A percentile compares a stretch with the other conserved stretches of the same genome.
These are phyloP conservation scores for Premnoplex brunnescens DNA, from an alignment of 2,797 vertebrate genomes.

Conservation along the genomic window DNA sequence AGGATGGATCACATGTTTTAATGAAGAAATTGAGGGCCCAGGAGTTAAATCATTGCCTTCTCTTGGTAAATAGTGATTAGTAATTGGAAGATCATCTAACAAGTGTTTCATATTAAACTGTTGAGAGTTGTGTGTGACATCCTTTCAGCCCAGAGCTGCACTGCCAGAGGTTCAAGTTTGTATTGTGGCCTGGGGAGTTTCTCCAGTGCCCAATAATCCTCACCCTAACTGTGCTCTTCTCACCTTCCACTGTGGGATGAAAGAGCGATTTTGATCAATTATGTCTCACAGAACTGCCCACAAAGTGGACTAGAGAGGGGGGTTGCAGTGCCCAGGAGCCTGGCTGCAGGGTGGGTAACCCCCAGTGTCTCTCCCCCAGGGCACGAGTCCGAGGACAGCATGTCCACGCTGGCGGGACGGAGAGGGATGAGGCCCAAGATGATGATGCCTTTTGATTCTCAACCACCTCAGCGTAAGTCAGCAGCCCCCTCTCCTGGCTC, in stretches of 20 bases:
- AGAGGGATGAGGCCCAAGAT: slow-evolving; percentile 99
- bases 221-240: not conserved
- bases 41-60: not conserved
- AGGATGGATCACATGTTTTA: not conserved
- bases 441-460: slow-evolving; percentile 99
- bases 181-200: not conserved
- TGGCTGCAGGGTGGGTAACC: not conserved
- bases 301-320: not conserved
- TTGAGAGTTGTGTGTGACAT: not conserved
- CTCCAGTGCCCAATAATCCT: not conserved
- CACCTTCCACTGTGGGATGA: not conserved
- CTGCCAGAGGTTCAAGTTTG: not conserved
- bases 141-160: not conserved
- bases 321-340: not conserved
- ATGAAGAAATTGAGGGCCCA: not conserved
- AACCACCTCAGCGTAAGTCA: slow-evolving; percentile 98
- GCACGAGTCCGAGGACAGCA: slow-evolving; percentile 97
- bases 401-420: slow-evolving; percentile 94
- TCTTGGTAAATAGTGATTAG: not conserved
- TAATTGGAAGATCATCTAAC: not conserved
- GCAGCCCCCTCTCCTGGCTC: not conserved
- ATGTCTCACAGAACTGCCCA: not conserved
- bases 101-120: not conserved
- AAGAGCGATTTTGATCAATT: not conserved
- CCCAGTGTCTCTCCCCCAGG: slow-evolving; percentile 78